These are phyloP conservation scores for Oscheius onirici DNA, from an alignment of 2,888 invertebrate genomes.

Conservation along the genomic window DNA sequence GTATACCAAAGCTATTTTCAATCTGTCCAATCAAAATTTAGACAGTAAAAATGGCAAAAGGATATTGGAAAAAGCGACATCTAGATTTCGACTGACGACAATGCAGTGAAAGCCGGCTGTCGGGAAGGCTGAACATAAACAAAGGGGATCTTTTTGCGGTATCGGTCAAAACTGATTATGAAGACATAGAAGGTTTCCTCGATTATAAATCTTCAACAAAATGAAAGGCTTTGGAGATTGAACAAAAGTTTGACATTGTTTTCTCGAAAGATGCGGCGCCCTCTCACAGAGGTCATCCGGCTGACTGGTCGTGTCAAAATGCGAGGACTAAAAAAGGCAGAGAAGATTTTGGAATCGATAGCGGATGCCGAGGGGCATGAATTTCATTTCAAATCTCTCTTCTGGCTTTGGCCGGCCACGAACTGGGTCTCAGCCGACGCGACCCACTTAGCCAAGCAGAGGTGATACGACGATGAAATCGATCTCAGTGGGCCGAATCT, in stretches of 20 bases:
- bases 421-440: conserved; percentile 30
- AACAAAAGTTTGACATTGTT: not conserved
- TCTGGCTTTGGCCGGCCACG: conserved; percentile 29
- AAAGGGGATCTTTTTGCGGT: too few species aligned
- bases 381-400: conserved; percentile 31
- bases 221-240: not conserved
- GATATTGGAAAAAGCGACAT: too few species aligned
- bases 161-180: too few species aligned
- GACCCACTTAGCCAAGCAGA: conserved; percentile 17
- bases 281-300: not conserved
- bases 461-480: conserved; percentile 25
- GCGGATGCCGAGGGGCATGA: conserved; percentile 22
- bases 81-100: too few species aligned
- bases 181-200: too few species aligned
- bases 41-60: too few species aligned
- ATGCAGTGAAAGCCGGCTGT: too few species aligned
- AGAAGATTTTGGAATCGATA: not conserved
- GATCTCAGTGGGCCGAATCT: not conserved
- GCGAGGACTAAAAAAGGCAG: not conserved
- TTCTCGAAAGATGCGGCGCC: not conserved
- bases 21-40: too few species aligned
- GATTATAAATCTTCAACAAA: not conserved
- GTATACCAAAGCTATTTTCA: too few species aligned
- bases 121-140: too few species aligned
- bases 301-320: not conserved